Conservation (phyloP, 1,140 invertebrate species). For the Danaus melanippus region DNA sequence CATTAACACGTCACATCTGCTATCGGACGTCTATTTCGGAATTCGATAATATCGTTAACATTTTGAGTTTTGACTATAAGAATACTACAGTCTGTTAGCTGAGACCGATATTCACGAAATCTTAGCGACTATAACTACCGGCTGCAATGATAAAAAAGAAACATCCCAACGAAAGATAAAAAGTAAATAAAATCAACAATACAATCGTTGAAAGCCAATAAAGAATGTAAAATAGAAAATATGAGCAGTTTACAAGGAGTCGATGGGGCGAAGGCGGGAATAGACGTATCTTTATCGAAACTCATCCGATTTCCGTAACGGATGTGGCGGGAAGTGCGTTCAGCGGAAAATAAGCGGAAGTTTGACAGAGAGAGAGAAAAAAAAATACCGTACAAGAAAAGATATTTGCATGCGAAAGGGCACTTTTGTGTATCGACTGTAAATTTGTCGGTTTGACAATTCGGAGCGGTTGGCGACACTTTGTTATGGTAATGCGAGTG, state of each 20-base stretch:
- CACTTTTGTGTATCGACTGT: slow-evolving; percentile 53
- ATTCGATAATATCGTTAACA: slow-evolving; percentile 1
- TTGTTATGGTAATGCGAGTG: slow-evolving; percentile 53
- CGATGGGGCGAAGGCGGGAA: slow-evolving; percentile 28
- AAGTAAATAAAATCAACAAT: slow-evolving; percentile 15
- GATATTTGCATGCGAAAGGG: slow-evolving; percentile 66
- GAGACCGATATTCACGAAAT: too few relatives aligned
- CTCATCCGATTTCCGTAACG: slow-evolving; percentile 54
- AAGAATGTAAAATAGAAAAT: slow-evolving; percentile 47
- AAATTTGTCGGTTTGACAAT: slow-evolving; percentile 66
- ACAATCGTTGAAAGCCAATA: slow-evolving; percentile 36
- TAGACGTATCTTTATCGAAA: slow-evolving; percentile 33
- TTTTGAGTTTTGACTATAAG: neutral
- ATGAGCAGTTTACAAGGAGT: slow-evolving; percentile 40
- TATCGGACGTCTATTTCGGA: slow-evolving; percentile 32
- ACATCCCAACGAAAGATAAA: neutral
- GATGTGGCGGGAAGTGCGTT: slow-evolving; percentile 49
- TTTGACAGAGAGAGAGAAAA: slow-evolving; percentile 36
- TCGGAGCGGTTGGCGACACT: slow-evolving; percentile 46
- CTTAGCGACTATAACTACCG: too few relatives aligned
- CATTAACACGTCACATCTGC: slow-evolving; percentile 47
- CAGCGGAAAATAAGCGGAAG: slow-evolving; percentile 67
- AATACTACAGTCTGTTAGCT: neutral
- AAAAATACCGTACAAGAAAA: slow-evolving; percentile 50
- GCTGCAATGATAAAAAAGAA: neutral